These are phyloP conservation scores for Omphaloscelis lunosa DNA, from an alignment of 2,888 invertebrate genomes.

Conservation along the genomic window DNA sequence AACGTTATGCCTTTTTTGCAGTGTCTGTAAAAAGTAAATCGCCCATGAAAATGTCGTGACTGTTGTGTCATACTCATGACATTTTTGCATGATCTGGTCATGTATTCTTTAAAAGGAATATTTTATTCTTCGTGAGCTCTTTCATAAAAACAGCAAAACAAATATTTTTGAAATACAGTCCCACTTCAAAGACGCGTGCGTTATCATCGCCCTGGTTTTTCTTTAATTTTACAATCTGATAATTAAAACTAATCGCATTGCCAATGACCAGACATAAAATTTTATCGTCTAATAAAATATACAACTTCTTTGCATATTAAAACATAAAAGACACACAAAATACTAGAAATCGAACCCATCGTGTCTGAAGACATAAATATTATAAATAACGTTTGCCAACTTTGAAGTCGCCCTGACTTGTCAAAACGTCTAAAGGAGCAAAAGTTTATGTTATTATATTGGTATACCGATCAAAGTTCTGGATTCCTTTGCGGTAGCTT, in stretches of 20 bases:
- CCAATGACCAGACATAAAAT: constrained; percentile 32
- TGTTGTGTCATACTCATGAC: neutral
- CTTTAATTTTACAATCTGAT: constrained; percentile 5
- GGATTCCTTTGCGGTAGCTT: constrained; percentile 60
- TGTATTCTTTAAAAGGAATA: neutral
- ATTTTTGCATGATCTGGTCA: neutral
- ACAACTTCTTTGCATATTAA: constrained; percentile 28
- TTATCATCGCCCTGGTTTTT: neutral
- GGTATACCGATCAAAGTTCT: constrained; percentile 78
- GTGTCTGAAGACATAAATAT: constrained; percentile 53
- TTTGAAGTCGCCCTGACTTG: constrained; percentile 69
- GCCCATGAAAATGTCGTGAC: constrained; percentile 39
- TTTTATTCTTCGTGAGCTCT: too few relatives aligned
- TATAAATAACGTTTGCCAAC: constrained; percentile 57
- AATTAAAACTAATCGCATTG: constrained; percentile 21
- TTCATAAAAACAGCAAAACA: too few relatives aligned
- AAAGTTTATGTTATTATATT: constrained; percentile 75
- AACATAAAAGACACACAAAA: constrained; percentile 50
- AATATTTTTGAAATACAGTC: neutral
- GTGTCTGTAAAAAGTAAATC: constrained; percentile 37
- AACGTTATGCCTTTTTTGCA: constrained; percentile 4
- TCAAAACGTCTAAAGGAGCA: constrained; percentile 80
- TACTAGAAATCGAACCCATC: constrained; percentile 44
- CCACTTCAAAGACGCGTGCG: constrained; percentile 14
- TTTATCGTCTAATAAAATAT: constrained; percentile 32